phyloP scores from a whole-genome alignment of 2,797 vertebrate species.

The Balearica regulorum region DNA sequence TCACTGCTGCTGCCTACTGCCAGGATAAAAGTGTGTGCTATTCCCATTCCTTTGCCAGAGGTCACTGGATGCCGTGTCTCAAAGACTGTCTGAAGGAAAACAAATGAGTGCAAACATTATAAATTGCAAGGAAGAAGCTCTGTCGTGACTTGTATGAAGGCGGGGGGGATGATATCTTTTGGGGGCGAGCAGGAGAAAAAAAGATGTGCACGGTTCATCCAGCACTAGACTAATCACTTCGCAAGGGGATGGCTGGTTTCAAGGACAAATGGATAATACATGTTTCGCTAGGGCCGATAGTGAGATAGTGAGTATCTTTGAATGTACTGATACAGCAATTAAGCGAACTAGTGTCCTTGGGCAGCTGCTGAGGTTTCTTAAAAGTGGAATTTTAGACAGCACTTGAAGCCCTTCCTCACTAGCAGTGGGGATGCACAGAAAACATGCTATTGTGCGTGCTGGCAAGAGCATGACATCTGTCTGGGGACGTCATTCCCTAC shows the following conservation, averaged over 20 bases:
- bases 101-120: slow-evolving; percentile 37
- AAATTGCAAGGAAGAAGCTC: slow-evolving; percentile 21
- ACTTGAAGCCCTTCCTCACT: neutral
- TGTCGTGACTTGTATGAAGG: neutral
- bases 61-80: slow-evolving; percentile 55
- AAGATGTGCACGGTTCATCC: neutral
- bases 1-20: slow-evolving; percentile 61
- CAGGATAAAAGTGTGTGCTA: slow-evolving; percentile 37
- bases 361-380: slow-evolving; percentile 42
- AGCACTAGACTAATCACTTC: slow-evolving; percentile 14
- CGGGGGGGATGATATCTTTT: slow-evolving; percentile 10
- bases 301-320: slow-evolving; percentile 29
- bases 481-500: neutral
- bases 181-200: neutral
- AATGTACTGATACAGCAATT: slow-evolving; percentile 35
- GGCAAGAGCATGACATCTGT: neutral
- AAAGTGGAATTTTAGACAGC: slow-evolving; percentile 14
- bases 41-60: slow-evolving; percentile 63
- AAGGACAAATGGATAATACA: slow-evolving; percentile 62
- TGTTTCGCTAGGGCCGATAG: slow-evolving; percentile 1
- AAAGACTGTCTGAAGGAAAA: slow-evolving; percentile 52
- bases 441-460: neutral
- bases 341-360: slow-evolving; percentile 54
- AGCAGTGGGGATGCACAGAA: neutral
- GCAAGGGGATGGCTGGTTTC: neutral